Evolutionary conservation across 2,888 invertebrate species (phyloP).

Genomic region (Branchinecta sandiegonensis): DNA sequence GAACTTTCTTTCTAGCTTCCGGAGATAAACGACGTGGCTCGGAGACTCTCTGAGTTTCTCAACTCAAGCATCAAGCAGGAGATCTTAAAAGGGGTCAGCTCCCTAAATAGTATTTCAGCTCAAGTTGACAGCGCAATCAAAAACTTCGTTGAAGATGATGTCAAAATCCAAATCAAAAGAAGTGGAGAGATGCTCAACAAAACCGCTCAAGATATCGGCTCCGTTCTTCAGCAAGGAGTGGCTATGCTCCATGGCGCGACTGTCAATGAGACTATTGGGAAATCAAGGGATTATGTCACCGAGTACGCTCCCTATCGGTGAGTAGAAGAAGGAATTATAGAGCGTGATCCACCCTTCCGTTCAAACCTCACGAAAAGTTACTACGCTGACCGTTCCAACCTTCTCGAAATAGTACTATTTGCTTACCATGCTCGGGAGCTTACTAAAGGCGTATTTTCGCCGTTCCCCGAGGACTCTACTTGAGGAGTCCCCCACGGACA

Average conservation of each 20-base stretch:
- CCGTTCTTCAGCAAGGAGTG: neutral
- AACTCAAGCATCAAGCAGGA: constrained; percentile 12
- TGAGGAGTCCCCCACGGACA: too few relatives aligned
- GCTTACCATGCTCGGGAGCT: too few relatives aligned
- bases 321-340: neutral
- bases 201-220: constrained; percentile 7
- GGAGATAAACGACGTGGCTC: constrained; percentile 13
- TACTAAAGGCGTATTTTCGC: too few relatives aligned
- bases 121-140: constrained; percentile 4
- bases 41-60: neutral
- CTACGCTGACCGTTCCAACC: too few relatives aligned
- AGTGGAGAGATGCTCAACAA: constrained; percentile 1
- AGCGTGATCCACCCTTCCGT: too few relatives aligned
- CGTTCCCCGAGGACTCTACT: too few relatives aligned
- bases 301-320: neutral
- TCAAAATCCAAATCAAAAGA: constrained; percentile 15
- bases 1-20: neutral
- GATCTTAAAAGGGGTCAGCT: constrained; percentile 2
- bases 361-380: too few relatives aligned
- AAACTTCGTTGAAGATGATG: neutral
- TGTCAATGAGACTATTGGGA: neutral
- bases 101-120: neutral
- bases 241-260: neutral
- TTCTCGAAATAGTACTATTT: too few relatives aligned
- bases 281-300: neutral